Base-by-base conservation (phyloP, 2,797 vertebrate species). In the Galago senegalensis region DNA sequence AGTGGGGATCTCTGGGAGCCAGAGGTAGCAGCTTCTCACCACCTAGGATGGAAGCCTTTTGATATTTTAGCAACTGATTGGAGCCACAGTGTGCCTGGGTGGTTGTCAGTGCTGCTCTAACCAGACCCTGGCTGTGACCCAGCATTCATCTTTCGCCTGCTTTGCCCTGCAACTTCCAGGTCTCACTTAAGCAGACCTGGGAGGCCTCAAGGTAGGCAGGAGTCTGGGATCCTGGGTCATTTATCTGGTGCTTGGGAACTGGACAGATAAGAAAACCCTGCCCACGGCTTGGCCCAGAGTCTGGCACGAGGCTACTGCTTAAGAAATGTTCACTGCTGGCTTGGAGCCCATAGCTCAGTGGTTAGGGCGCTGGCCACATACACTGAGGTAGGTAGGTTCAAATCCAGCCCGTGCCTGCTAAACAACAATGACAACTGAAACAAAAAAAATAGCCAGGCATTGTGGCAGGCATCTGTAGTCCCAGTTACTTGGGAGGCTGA, bases 81-180 rank as follows among this genome's bases (percentile, higher is more conserved):
- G 18, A 49, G 31, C 29, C 21, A 18, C 46, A 37, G 21, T 3
- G 2, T 1, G 25, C 1, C n/a, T 25, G 10, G 76, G 29, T 0
- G 29, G 4, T 2, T 10, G 49, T 21, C 29, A 1, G 12, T 0
- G 0, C 23, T 60, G 58, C 2, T 0, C 17, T 72, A 2, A 23
- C 1, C 5, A 10, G 76, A 6, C 2, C 29, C 16, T 31, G 56
- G 7, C 70, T 2, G 3, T 1, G 17, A 84, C 37, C 5, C 18
- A 20, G n/a, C 21, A 13, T 0, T 2, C 0, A 1, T 6, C 10
- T 84, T 58, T 34, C 60, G 18, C 12, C 29, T 69, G 61, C 37
- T 2, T 40, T 7, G 0, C 7, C 1, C 6, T 16, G 31, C 4
- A 4, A 70, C 40, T 46, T 58, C 23, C 13, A 0, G 9, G 63